Base-by-base conservation (phyloP, 1,140 invertebrate genomes). In the Pseudomyrmex cubaensis region DNA sequence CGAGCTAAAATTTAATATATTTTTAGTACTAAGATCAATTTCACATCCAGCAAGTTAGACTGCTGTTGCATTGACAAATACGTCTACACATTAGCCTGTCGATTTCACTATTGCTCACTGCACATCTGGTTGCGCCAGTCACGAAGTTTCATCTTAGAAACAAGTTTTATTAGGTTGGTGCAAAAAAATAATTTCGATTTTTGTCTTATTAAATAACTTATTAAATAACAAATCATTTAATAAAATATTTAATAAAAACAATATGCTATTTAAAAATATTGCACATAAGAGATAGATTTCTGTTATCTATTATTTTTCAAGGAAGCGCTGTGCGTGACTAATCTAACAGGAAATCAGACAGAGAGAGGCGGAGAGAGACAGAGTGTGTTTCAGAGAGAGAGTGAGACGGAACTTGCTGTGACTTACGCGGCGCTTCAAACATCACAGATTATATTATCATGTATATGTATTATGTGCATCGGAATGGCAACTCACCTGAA, bases 401-500 rank as follows among this genome's bases (percentile, higher is more conserved):
- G 46, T 48, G 70, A 89, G 74, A 89, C 63, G 84, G 77, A 35
- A 83, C 77, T 83, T 84, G 87, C 82, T 89, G 87, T 86, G 88
- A 90, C 84, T 80, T 88, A 87, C 80, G 83, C 84, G 88, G 82
- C 82, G 88, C 85, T 88, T 89, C 74, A 90, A 90, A 92, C 76
- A 91, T 93, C 90, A 91, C 89, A 93, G 88, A 87, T 90, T 91
- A 88, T 91, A 89, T 90, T 92, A 92, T 93, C 86, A 92, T 91
- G 90, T 92, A 92, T 89, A 91, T 80, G 76, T 92, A 91, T 91
- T 85, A 93, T 91, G 92, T 94, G 93, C 93, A 93, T 91, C 92
- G 93, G 76, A 92, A 92, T 93, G 92, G 91, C 76, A 93, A 94
- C 94, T 94, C 93, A 94, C 94, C 94, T 94, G 92, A 80, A 89